These are phyloP conservation scores for Megaceryle torquata DNA, from an alignment of 2,113 vertebrate genomes.

Conservation along the genomic window DNA sequence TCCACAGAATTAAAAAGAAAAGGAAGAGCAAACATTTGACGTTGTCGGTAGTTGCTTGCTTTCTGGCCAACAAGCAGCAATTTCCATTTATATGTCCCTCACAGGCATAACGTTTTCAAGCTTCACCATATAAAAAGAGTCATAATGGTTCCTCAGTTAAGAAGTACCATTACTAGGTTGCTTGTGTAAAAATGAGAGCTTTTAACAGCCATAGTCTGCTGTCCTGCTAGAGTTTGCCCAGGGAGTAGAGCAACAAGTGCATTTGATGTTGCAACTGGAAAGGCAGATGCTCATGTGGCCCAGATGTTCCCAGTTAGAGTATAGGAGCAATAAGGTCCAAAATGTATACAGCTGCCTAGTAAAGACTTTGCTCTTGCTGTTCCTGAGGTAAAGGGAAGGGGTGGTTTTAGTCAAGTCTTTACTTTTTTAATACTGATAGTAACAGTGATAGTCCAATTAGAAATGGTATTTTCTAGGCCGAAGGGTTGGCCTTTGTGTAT, in stretches of 20 bases:
- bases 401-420: not conserved
- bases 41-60: not conserved
- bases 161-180: not conserved
- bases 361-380: not conserved
- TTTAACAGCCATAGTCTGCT: not conserved
- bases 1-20: not conserved
- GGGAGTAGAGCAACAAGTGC: not conserved
- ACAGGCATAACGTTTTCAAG: not conserved
- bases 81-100: slow-evolving; percentile 4
- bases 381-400: not conserved
- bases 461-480: not conserved
- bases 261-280: not conserved
- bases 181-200: not conserved
- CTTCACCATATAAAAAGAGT: not conserved
- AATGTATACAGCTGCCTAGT: not conserved
- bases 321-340: not conserved
- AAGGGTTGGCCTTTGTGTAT: not conserved
- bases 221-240: not conserved
- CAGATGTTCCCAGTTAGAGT: not conserved
- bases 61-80: not conserved
- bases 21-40: not conserved
- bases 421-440: not conserved
- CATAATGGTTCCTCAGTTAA: not conserved
- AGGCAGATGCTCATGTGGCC: not conserved
- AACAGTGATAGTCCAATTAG: not conserved